Evolutionary conservation across 2,888 invertebrate genomes (phyloP).

Genomic region (Hecatera dysodea): DNA sequence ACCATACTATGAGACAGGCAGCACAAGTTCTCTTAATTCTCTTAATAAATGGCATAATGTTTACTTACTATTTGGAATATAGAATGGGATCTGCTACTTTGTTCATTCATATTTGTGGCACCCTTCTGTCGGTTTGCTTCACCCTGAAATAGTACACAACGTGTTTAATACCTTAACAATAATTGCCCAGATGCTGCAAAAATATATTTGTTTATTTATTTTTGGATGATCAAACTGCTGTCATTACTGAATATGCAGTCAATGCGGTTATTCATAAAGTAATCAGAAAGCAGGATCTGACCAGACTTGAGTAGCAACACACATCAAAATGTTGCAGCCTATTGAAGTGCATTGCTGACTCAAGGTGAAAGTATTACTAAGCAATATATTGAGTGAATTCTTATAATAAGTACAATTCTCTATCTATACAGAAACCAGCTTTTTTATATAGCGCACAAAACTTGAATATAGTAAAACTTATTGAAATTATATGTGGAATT

Average conservation of each 20-base stretch:
- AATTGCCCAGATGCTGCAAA: not conserved
- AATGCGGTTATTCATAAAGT: not conserved
- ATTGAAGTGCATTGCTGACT: too few relatives aligned
- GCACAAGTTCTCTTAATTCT: not conserved
- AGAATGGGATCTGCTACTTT: slow-evolving; percentile 97
- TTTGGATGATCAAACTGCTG: not conserved
- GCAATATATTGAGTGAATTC: not conserved
- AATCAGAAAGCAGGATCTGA: slow-evolving; percentile 9
- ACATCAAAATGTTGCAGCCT: slow-evolving; percentile 16
- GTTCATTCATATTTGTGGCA: slow-evolving; percentile 96
- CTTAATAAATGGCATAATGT: not conserved
- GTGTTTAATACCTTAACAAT: not conserved
- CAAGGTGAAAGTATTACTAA: slow-evolving; percentile 22
- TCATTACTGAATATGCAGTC: not conserved
- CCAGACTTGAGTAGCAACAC: not conserved
- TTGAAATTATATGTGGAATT: not conserved
- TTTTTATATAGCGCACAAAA: too few relatives aligned
- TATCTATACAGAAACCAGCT: too few relatives aligned
- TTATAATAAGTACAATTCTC: not conserved
- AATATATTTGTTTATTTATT: not conserved
- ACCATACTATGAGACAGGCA: not conserved
- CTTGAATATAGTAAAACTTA: not conserved
- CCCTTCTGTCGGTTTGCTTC: slow-evolving; percentile 93
- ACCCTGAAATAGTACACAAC: slow-evolving; percentile 83
- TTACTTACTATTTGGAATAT: slow-evolving; percentile 95